A percentile compares a stretch with the other conserved stretches of the same genome.
These are phyloP conservation scores for Schrankia costaestrigalis DNA, from an alignment of 2,888 invertebrate species.

Conservation along the genomic window DNA sequence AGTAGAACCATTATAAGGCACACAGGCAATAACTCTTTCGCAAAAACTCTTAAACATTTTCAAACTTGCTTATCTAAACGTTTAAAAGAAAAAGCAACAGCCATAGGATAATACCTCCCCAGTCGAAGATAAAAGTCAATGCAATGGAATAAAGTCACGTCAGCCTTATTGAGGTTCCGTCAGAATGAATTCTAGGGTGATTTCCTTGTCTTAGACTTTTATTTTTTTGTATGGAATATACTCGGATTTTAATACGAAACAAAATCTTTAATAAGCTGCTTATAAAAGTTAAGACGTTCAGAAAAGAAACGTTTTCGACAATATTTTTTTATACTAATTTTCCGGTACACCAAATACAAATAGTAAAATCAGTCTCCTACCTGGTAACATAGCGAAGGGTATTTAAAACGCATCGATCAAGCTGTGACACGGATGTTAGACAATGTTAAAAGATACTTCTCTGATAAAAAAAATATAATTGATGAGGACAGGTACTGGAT, in stretches of 20 bases:
- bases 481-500: slow-evolving; percentile 70
- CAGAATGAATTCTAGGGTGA: slow-evolving; percentile 5
- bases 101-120: slow-evolving; percentile 24
- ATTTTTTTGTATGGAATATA: too few species aligned
- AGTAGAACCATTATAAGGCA: slow-evolving; percentile 14
- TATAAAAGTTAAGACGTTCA: too few species aligned
- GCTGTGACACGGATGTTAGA: slow-evolving; percentile 54
- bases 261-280: too few species aligned
- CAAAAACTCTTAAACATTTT: slow-evolving; percentile 16
- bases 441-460: slow-evolving; percentile 54
- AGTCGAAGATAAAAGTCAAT: slow-evolving; percentile 35
- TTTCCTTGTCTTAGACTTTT: too few species aligned
- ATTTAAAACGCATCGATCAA: slow-evolving; percentile 72
- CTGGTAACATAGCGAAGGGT: slow-evolving; percentile 38
- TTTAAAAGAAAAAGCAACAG: slow-evolving; percentile 22
- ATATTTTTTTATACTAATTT: too few species aligned
- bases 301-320: too few species aligned
- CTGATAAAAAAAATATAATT: slow-evolving; percentile 68
- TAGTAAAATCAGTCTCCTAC: slow-evolving; percentile 20
- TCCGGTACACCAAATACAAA: slow-evolving; percentile 1
- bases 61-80: slow-evolving; percentile 23
- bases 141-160: slow-evolving; percentile 29
- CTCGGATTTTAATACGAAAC: too few species aligned
- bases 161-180: slow-evolving; percentile 24
- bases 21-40: slow-evolving; percentile 16